Conservation (phyloP, 2,113 vertebrate species). For the Larimichthys polyactis region DNA sequence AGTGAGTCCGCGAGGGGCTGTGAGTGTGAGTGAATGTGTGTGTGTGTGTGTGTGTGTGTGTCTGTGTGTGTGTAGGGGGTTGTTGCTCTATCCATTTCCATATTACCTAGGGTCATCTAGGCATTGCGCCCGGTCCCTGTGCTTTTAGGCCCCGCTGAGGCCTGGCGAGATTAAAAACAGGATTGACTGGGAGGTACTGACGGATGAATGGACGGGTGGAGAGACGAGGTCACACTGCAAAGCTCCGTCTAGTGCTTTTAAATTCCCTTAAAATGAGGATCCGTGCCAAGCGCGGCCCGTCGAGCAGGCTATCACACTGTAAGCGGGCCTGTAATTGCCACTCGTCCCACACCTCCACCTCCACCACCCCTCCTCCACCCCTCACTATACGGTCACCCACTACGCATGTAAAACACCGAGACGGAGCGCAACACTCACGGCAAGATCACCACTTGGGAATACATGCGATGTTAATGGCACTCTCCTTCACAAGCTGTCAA, state of each 20-base stretch:
- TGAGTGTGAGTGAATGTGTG: conserved; percentile 28
- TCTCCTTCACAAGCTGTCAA: conserved; percentile 59
- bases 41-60: conserved; percentile 26
- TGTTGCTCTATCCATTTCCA: conserved; percentile 70
- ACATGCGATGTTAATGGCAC: conserved; percentile 36
- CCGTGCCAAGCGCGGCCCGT: conserved; percentile 68
- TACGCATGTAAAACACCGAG: conserved; percentile 52
- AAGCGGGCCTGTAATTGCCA: conserved; percentile 78
- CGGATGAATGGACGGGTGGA: conserved; percentile 18
- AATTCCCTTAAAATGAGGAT: conserved; percentile 77
- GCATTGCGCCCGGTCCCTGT: conserved; percentile 70
- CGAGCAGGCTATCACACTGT: conserved; percentile 60
- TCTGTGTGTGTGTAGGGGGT: conserved; percentile 2
- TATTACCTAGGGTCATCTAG: conserved; percentile 76
- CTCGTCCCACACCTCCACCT: conserved; percentile 49
- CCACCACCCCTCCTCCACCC: background rate
- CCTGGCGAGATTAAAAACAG: conserved; percentile 73
- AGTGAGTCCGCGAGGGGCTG: conserved; percentile 2
- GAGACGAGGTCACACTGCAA: conserved; percentile 67
- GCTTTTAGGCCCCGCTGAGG: conserved; percentile 69
- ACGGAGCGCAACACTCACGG: conserved; percentile 12
- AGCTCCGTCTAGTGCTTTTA: conserved; percentile 77
- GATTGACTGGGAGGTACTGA: conserved; percentile 47
- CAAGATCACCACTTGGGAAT: conserved; percentile 57
- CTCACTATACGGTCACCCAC: conserved; percentile 21